Conservation (phyloP, 1,140 invertebrate species). For the Danaus melanippus region DNA sequence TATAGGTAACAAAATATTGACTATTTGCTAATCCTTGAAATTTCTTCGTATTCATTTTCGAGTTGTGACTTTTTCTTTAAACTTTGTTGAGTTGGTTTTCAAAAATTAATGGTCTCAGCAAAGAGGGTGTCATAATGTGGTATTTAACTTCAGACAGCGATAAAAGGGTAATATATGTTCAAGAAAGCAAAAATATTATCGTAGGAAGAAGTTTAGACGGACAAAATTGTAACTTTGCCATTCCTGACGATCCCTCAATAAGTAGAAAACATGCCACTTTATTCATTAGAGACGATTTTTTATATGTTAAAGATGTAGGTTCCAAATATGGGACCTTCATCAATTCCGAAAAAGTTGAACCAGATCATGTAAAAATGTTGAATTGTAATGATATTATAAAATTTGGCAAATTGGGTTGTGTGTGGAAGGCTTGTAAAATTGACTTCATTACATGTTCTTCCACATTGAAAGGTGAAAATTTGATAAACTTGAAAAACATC, state of each 20-base stretch:
- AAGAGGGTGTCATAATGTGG: slow-evolving; percentile 41
- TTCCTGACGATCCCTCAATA: slow-evolving; percentile 70
- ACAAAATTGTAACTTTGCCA: slow-evolving; percentile 52
- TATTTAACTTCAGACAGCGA: slow-evolving; percentile 46
- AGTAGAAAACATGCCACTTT: slow-evolving; percentile 72
- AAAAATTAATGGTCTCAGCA: not conserved
- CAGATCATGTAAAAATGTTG: slow-evolving; percentile 42
- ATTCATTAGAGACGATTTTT: slow-evolving; percentile 27
- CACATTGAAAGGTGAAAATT: slow-evolving; percentile 54
- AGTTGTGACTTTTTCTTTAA: too few species aligned
- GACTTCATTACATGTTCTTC: slow-evolving; percentile 64
- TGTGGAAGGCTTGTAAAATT: slow-evolving; percentile 61
- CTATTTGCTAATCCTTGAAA: too few species aligned
- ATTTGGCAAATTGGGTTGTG: slow-evolving; percentile 70
- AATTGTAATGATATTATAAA: slow-evolving; percentile 63
- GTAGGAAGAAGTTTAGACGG: slow-evolving; percentile 49
- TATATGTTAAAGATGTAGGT: slow-evolving; percentile 62
- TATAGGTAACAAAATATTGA: too few species aligned
- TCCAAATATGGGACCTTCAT: slow-evolving; percentile 74
- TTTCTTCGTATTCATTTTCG: too few species aligned
- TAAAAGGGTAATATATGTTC: slow-evolving; percentile 46
- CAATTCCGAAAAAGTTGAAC: slow-evolving; percentile 42
- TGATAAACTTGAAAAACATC: slow-evolving; percentile 43
- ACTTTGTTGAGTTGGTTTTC: not conserved
- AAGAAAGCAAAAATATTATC: slow-evolving; percentile 32